phyloP scores from a whole-genome alignment of 2,113 vertebrate species.

The Phyllostomus discolor region DNA sequence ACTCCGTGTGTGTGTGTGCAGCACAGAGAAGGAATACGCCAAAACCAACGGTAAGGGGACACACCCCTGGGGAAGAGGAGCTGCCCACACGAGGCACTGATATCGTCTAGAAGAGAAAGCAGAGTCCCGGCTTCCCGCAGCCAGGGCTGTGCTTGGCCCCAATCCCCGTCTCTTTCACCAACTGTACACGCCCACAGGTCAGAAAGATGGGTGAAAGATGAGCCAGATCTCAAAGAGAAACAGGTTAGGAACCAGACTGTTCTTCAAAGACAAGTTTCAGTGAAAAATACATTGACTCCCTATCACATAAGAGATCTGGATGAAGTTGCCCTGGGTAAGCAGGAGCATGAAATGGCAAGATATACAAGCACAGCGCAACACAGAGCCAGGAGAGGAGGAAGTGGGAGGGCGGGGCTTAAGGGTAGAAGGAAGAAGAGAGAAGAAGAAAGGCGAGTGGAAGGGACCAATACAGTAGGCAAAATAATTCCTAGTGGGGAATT shows the following conservation, averaged over 20 bases:
- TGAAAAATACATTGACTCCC: background rate
- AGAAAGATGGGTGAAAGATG: background rate
- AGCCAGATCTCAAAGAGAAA: background rate
- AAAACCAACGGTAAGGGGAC: background rate
- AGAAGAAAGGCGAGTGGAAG: background rate
- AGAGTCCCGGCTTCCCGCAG: background rate
- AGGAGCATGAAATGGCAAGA: background rate
- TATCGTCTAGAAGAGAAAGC: background rate
- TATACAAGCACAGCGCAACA: accelerated
- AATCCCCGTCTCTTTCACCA: background rate
- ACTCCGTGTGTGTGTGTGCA: background rate
- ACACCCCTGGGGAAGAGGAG: background rate
- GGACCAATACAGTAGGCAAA: background rate
- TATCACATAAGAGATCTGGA: background rate
- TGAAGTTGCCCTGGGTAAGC: background rate
- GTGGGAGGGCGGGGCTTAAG: background rate
- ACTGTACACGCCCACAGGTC: accelerated
- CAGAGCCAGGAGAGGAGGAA: background rate
- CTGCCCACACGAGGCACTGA: background rate
- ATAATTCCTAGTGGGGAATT: background rate
- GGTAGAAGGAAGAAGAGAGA: background rate
- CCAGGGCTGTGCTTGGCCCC: background rate
- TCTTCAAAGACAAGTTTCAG: background rate
- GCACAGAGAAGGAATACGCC: background rate
- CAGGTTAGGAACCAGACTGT: background rate